Percentiles rank a stretch among this genome's conserved stretches.
These are phyloP conservation scores for Parotocinclus haroldoi DNA, from an alignment of 2,797 vertebrate species.

Conservation along the genomic window DNA sequence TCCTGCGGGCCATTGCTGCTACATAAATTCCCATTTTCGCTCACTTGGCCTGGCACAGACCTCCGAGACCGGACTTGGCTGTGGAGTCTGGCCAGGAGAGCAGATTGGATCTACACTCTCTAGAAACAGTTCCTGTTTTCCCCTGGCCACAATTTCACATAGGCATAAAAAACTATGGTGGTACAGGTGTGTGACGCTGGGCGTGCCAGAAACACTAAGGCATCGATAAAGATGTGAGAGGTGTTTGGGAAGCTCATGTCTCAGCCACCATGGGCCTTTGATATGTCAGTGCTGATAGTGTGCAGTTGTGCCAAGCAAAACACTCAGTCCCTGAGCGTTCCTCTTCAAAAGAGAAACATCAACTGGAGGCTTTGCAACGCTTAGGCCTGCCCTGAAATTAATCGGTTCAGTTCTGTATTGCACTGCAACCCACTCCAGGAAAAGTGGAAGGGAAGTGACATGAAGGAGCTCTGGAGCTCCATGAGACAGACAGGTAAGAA, in stretches of 20 bases:
- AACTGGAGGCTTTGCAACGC: too few relatives aligned
- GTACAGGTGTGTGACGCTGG: slow-evolving; percentile 3
- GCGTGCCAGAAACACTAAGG: slow-evolving; percentile 3
- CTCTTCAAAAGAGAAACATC: background rate
- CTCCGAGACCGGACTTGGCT: slow-evolving; percentile 25
- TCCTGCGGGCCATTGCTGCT: slow-evolving; percentile 14
- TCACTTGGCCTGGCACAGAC: slow-evolving; percentile 27
- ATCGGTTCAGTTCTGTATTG: background rate
- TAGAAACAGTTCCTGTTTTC: slow-evolving; percentile 10
- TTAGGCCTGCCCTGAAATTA: too few relatives aligned
- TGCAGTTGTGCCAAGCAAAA: slow-evolving; percentile 12
- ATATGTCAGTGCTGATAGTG: slow-evolving; percentile 2
- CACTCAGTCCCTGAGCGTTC: background rate
- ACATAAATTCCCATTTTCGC: slow-evolving; percentile 25
- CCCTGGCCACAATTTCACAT: slow-evolving; percentile 31
- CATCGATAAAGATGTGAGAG: slow-evolving; percentile 7
- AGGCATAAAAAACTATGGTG: slow-evolving; percentile 5
- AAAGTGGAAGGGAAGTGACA: too few relatives aligned
- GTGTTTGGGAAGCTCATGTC: slow-evolving; percentile 12
- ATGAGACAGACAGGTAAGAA: too few relatives aligned
- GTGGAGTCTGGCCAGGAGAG: slow-evolving; percentile 19
- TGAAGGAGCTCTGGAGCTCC: too few relatives aligned
- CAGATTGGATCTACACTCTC: slow-evolving; percentile 35
- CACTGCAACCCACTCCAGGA: background rate
- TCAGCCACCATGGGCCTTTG: background rate